phyloP scores from a whole-genome alignment of 2,113 vertebrate genomes.

The Mastomys coucha region DNA sequence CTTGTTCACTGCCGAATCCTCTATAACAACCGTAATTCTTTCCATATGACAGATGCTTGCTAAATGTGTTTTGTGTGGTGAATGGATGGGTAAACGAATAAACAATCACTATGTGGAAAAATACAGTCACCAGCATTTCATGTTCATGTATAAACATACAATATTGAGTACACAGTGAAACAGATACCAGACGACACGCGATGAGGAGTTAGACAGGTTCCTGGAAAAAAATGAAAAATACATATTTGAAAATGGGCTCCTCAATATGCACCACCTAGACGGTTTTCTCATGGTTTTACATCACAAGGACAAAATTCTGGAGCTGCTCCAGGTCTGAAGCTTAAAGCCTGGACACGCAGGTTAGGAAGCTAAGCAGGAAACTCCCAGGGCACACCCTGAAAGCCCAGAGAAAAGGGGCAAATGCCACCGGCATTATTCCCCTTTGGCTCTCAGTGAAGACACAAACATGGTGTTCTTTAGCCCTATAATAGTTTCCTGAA shows the following conservation, averaged over 20 bases:
- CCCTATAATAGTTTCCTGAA: not conserved
- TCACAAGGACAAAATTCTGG: constrained; percentile 7
- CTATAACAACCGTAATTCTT: not conserved
- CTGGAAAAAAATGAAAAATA: not conserved
- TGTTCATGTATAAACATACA: not conserved
- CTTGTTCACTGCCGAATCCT: not conserved
- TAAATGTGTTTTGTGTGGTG: not conserved
- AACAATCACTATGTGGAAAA: not conserved
- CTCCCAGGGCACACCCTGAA: not conserved
- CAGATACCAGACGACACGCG: not conserved
- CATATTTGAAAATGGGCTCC: not conserved
- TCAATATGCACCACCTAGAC: not conserved
- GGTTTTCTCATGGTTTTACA: not conserved
- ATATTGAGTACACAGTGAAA: not conserved
- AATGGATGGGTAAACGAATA: not conserved
- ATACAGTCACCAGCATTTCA: not conserved
- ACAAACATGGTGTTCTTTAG: not conserved
- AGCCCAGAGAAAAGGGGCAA: not conserved
- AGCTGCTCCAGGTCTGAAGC: not conserved
- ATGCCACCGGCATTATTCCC: not conserved
- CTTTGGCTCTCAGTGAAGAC: not conserved
- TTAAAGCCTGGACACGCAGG: not conserved
- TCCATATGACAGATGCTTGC: not conserved
- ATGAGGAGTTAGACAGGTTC: not conserved
- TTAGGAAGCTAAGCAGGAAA: constrained; percentile 54